These are phyloP conservation scores for Cataglyphis cursor DNA, from an alignment of 2,888 invertebrate species.

Conservation along the genomic window DNA sequence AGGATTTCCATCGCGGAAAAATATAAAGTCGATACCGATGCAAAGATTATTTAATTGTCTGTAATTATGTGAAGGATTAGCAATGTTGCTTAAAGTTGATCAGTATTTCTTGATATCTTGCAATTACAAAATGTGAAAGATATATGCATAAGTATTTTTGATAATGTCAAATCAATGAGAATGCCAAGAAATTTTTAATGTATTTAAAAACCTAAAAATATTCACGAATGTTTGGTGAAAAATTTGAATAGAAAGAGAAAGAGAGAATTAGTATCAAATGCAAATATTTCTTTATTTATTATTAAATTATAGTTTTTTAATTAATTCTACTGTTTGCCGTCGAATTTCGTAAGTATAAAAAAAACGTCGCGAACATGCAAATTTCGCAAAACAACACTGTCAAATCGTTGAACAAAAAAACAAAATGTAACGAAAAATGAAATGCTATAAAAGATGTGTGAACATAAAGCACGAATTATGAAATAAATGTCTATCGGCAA, in stretches of 20 bases:
- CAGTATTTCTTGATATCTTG: neutral
- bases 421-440: slow-evolving; percentile 31
- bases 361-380: neutral
- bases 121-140: neutral
- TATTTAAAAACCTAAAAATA: neutral
- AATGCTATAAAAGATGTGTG: slow-evolving; percentile 1
- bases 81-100: slow-evolving; percentile 37
- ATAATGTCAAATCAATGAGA: neutral
- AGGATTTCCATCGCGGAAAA: slow-evolving; percentile 59
- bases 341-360: neutral
- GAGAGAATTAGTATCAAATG: neutral
- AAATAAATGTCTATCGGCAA: slow-evolving; percentile 5
- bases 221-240: neutral
- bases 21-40: slow-evolving; percentile 50
- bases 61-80: slow-evolving; percentile 58
- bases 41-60: slow-evolving; percentile 60
- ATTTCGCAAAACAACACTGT: slow-evolving; percentile 7
- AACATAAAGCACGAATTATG: slow-evolving; percentile 33
- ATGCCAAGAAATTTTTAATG: neutral
- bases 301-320: neutral
- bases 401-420: neutral
- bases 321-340: neutral
- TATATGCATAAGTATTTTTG: neutral
- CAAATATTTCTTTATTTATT: neutral
- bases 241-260: neutral